Evolutionary conservation across 1,140 invertebrate genomes (phyloP), one percentile per base, ranked within the genome.

Genomic region (Dermatophagoides farinae): DNA sequence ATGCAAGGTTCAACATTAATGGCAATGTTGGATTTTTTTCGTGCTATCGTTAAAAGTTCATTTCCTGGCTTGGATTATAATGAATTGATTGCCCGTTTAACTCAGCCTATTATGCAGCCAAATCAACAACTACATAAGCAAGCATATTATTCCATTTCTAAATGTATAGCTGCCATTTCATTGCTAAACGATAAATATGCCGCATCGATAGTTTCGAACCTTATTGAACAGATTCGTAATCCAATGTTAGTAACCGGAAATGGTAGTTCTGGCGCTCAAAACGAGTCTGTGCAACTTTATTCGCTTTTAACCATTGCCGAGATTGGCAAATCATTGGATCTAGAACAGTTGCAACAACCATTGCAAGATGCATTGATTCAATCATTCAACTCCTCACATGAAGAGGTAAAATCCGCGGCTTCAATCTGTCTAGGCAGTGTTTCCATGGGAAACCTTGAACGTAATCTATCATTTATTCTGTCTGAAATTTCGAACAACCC

Each of bases 391-490:
- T 78, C 77, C n/a, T 70, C 70, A 22, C 75, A 73, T 67, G 79
- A 80, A 66, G 79, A 80, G 65, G 75, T 80, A 0, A 97, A 97
- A 74, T 88, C 89, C 0, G 91, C 92, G 12, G 92, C 93, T 4
- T 93, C 90, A 62, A 95, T 96, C 74, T 89, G 92, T 14, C 75
- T 97, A 25, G 75, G 75, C 39, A 91, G 88, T 60, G 82, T 97
- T 37, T 86, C 87, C 41, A 85, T 96, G 66, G 93, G 95, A 40
- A 97, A 97, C 75, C 74, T 98, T 62, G 81, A 83, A 4, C 83
- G 85, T 67, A 97, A 91, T 75, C 75, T 98, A 62, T 92, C 93
- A 6, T 92, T 95, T 69, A 86, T 98, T 64, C 74, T 98, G 0
- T 79, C 83, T 51, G 89, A 97, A 76, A 97, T 97, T 64, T 85